These are phyloP conservation scores for Hippopotamyrus pictus DNA, from an alignment of 2,797 vertebrate species.

Conservation along the genomic window DNA sequence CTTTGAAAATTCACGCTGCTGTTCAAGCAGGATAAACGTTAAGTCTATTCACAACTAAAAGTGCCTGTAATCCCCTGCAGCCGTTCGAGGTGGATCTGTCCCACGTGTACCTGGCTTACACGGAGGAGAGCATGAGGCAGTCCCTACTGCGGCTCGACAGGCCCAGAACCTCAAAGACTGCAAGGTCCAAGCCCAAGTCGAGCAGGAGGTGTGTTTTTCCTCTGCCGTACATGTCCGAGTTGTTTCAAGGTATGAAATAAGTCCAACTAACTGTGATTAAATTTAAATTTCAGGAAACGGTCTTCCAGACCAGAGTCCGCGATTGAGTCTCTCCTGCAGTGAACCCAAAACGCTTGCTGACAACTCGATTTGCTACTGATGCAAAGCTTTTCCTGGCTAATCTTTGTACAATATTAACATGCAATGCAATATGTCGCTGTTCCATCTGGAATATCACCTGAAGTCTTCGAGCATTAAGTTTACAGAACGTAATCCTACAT, in stretches of 20 bases:
- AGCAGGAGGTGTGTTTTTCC: conserved; percentile 72
- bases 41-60: background rate
- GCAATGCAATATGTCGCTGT: background rate
- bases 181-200: conserved; percentile 85
- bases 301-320: conserved; percentile 82
- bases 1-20: background rate
- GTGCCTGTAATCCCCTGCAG: conserved; percentile 44
- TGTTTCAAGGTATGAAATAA: background rate
- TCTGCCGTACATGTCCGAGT: background rate
- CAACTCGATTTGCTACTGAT: background rate
- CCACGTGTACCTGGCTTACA: conserved; percentile 92
- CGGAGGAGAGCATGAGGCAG: conserved; percentile 92
- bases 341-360: conserved; percentile 40
- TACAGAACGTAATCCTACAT: background rate
- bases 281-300: conserved; percentile 78
- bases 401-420: background rate
- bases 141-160: conserved; percentile 93
- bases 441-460: background rate
- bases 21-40: background rate
- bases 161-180: conserved; percentile 84
- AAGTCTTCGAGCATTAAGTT: background rate
- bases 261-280: background rate
- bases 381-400: background rate
- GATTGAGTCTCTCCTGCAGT: conserved; percentile 92
- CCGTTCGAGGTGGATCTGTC: conserved; percentile 96